phyloP scores from a whole-genome alignment of 2,888 invertebrate species.

The Notodonta dromedarius region DNA sequence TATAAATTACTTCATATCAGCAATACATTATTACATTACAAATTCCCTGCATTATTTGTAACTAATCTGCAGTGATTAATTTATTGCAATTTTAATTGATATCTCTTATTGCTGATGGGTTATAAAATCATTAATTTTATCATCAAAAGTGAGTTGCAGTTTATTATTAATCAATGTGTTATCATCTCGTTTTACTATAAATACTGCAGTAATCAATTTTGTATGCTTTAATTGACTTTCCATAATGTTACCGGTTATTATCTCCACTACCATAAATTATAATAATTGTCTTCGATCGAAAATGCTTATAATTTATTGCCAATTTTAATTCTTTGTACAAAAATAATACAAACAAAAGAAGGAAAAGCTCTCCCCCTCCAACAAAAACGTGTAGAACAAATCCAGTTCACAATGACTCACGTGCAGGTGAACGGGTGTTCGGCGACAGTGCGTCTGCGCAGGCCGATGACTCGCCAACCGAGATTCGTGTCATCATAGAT shows the following conservation, averaged over 20 bases:
- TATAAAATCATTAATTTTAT: not conserved
- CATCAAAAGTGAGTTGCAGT: not conserved
- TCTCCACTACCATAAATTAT: no score
- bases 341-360: not conserved
- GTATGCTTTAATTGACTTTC: no score
- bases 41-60: constrained; percentile 1
- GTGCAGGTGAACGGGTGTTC: constrained; percentile 43
- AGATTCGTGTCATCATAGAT: constrained; percentile 13
- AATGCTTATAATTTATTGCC: no score
- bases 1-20: not conserved
- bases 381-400: not conserved
- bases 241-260: no score
- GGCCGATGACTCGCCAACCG: constrained; percentile 30
- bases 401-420: constrained; percentile 39
- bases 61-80: not conserved
- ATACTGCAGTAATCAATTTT: no score
- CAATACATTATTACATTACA: constrained; percentile 22
- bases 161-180: not conserved
- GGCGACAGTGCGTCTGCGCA: constrained; percentile 43
- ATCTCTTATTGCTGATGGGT: not conserved
- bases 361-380: constrained; percentile 15
- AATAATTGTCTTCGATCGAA: no score
- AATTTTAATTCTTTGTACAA: not conserved
- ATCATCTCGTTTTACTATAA: not conserved
- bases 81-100: not conserved